Evolutionary conservation across 2,888 invertebrate species (phyloP), one percentile per base, ranked within the genome.

Genomic region (Conchocele bisecta): DNA sequence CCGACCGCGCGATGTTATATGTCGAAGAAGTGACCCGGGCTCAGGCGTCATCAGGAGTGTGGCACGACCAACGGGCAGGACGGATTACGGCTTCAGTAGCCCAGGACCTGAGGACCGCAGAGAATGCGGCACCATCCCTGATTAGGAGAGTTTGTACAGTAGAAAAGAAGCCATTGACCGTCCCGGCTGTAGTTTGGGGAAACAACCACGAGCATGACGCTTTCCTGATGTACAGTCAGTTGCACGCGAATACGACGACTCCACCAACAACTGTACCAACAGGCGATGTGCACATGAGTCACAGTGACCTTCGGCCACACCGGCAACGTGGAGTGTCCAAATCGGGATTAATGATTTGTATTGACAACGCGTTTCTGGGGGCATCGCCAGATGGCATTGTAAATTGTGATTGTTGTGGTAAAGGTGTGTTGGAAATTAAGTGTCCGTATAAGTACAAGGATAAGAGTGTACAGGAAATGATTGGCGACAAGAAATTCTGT

Each of bases 51-150:
- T 51, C 51, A n/a, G 2, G 20, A 4, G 33, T 51, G 11, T 33
- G 51, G 51, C 51, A 51, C 26, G 51, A 51, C 5, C 51, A 51
- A 22, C 15, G 51, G 15, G 33, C 17, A 28, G 51, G 51, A 33
- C 31, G 33, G 2, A 20, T 51, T 11, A 51, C 51, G 11, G 17
- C 51, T 11, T 33, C 51, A 31, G 22, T 22, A 33, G 51, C 22
- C 4, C 33, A 33, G 7, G 33, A 51, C 11, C 11, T 51, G 5
- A 51, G 33, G 15, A 22, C 31, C 9, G 17, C 17, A 3, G 7
- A 7, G 17, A 29, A 33, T 7, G 33, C 51, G 6, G 51, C 51
- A 51, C 51, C 33, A 15, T 28, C 29, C 11, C 17, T 51, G 2
- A 4, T 51, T 3, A 51, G 35, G 33, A 51, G 35, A 13, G 35